phyloP scores from a whole-genome alignment of 2,888 invertebrate genomes.

The Cosmopolites sordidus region DNA sequence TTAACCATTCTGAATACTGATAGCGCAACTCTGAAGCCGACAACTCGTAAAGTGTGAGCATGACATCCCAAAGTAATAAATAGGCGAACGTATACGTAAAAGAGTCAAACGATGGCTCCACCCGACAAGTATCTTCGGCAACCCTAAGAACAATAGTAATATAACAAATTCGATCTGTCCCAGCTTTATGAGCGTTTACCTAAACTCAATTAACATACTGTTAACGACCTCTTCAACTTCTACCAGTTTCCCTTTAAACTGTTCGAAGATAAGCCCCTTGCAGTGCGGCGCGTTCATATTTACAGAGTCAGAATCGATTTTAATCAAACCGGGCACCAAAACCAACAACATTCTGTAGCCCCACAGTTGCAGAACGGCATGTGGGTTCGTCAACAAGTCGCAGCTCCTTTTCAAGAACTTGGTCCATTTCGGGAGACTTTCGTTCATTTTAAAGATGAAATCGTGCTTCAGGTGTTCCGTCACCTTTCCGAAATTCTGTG shows the following conservation, averaged over 20 bases:
- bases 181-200: conserved; percentile 48
- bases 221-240: conserved; percentile 52
- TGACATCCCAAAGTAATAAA: conserved; percentile 67
- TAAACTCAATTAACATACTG: conserved; percentile 52
- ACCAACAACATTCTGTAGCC: conserved; percentile 49
- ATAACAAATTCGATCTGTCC: too few relatives aligned
- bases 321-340: conserved; percentile 48
- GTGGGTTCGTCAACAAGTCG: conserved; percentile 45
- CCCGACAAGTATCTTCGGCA: conserved; percentile 56
- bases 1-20: conserved; percentile 67
- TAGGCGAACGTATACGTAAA: conserved; percentile 59
- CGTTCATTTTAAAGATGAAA: conserved; percentile 38
- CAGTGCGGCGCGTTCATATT: conserved; percentile 25
- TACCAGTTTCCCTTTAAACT: conserved; percentile 45
- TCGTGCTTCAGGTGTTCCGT: conserved; percentile 34
- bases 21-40: conserved; percentile 68
- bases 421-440: conserved; percentile 42
- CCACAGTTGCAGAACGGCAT: conserved; percentile 49
- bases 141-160: conserved; percentile 48
- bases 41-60: conserved; percentile 60
- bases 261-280: conserved; percentile 45
- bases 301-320: conserved; percentile 48
- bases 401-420: conserved; percentile 45
- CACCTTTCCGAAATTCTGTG: conserved; percentile 39
- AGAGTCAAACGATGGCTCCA: conserved; percentile 57